Evolutionary conservation across 2,797 vertebrate species (phyloP), one percentile per base, ranked within the genome.

Genomic region (Passerculus sandwichensis): DNA sequence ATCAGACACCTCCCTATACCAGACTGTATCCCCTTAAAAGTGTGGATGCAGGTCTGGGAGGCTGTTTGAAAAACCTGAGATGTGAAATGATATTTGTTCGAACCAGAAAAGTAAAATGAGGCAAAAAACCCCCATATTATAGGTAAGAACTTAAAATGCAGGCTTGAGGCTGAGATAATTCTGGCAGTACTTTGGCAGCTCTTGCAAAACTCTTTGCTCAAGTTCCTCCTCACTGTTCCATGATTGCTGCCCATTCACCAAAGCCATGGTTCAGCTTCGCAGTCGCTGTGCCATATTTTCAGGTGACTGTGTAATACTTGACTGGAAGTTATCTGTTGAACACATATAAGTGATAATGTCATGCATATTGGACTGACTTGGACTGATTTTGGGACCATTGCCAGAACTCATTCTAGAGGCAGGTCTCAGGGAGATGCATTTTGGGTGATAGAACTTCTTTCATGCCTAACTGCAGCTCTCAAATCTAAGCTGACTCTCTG

Each of bases 121-220:
- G 44, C 51, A 82, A 42, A 23, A 0, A 0, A 1, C 1, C 3
- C 22, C 23, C 8, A 8, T 25, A 34, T 30, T 11, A 56, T 70
- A 86, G 56, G 26, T 38, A 70, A 61, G 74, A 85, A 26, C 23
- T 91, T 36, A 29, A 36, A 79, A 89, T n/a, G 21, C 64, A 71
- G 29, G 9, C 45, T 70, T 86, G 65, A 85, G 53, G 45, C 64
- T 9, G 27, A 66, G 42, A 17, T 69, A 76, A 64, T 60, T 16
- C 60, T 76, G 71, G 13, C 56, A 56, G 5, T 84, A 13, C n/a
- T 74, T 83, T 6, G 42, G 25, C 42, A 85, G 53, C 45, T 87
- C 57, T 74, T 79, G 50, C n/a, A 84, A 71, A 74, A 73, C 34
- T 48, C 48, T 76, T 62, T 72, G 51, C 51, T 72, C 21, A 29